Evolutionary conservation across 2,113 vertebrate species (phyloP).

Genomic region (Paralichthys olivaceus): DNA sequence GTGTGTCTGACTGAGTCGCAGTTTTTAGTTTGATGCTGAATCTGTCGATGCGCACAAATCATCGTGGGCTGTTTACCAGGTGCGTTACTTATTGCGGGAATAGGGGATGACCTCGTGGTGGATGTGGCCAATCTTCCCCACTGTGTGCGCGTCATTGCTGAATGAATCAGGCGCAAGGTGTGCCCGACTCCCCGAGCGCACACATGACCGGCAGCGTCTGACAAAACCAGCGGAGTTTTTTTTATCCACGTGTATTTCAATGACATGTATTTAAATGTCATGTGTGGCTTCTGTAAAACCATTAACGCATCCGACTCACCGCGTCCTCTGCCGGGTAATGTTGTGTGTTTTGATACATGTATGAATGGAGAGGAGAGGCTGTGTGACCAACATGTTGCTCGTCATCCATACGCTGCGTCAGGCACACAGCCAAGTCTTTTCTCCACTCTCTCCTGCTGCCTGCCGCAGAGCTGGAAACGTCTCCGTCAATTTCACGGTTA

Average conservation of each 20-base stretch:
- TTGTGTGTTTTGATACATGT: background rate
- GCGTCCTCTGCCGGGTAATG: no score
- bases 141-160: slow-evolving; percentile 50
- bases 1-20: background rate
- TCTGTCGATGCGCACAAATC: background rate
- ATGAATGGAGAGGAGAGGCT: background rate
- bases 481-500: slow-evolving; percentile 70
- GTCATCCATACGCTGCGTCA: slow-evolving; percentile 50
- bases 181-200: slow-evolving; percentile 49
- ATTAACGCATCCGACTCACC: background rate
- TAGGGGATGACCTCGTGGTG: slow-evolving; percentile 61
- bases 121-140: slow-evolving; percentile 23
- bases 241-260: background rate
- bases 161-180: slow-evolving; percentile 76
- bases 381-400: slow-evolving; percentile 72
- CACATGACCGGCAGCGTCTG: slow-evolving; percentile 32
- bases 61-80: slow-evolving; percentile 9
- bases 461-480: slow-evolving; percentile 76
- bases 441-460: slow-evolving; percentile 5
- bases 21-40: background rate
- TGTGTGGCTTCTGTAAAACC: background rate
- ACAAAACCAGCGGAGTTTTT: background rate
- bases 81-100: slow-evolving; percentile 21
- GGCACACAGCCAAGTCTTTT: slow-evolving; percentile 45
- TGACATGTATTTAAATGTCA: no score